phyloP scores from a whole-genome alignment of 1,140 invertebrate species.

The Drosophila kurseongensis region DNA sequence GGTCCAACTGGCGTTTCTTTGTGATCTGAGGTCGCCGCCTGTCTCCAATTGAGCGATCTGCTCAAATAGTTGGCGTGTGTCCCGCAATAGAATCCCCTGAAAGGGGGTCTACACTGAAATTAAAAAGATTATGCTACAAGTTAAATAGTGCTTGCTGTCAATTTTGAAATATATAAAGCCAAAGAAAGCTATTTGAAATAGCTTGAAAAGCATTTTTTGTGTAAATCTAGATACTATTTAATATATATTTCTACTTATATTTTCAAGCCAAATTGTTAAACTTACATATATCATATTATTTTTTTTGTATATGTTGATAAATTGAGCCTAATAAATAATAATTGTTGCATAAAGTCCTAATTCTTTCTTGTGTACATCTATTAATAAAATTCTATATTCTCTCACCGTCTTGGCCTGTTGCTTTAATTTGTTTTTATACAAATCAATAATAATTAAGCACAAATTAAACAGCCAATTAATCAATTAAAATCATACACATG shows the following conservation, averaged over 20 bases:
- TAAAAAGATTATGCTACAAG: too few relatives aligned
- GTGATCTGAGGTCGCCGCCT: conserved; percentile 14
- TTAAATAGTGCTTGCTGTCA: too few relatives aligned
- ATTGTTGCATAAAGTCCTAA: background rate
- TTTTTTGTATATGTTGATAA: too few relatives aligned
- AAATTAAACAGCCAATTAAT: conserved; percentile 10
- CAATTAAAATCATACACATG: too few relatives aligned
- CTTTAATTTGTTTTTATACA: conserved; percentile 20
- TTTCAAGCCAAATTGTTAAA: too few relatives aligned
- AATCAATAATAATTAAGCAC: conserved; percentile 39
- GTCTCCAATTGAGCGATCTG: conserved; percentile 24
- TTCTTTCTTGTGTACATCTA: conserved; percentile 2
- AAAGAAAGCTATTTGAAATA: too few relatives aligned
- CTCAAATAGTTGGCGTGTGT: conserved; percentile 4
- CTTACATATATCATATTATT: too few relatives aligned
- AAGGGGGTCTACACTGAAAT: background rate
- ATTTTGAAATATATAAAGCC: too few relatives aligned
- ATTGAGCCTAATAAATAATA: background rate
- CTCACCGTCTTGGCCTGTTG: conserved; percentile 6
- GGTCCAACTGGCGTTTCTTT: conserved; percentile 9
- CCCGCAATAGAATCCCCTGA: conserved; percentile 12
- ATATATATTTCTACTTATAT: too few relatives aligned
- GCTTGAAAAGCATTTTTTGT: too few relatives aligned
- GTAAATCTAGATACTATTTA: too few relatives aligned
- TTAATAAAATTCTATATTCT: conserved; percentile 4